Evolutionary conservation across 2,888 invertebrate species (phyloP).

Genomic region (Rutpela maculata): DNA sequence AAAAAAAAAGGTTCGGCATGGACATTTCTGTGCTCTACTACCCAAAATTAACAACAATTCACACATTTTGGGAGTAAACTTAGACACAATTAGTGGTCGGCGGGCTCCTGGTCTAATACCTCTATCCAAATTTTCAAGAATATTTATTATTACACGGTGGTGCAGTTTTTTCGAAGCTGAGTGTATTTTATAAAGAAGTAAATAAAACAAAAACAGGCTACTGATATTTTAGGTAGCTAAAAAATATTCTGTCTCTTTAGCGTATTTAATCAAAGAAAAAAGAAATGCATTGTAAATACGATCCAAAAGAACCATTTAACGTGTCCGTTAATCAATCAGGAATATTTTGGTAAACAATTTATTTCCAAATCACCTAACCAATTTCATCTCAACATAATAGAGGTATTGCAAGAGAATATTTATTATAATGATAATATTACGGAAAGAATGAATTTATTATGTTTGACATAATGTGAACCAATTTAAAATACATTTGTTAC

Average conservation of each 20-base stretch:
- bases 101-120: too few species aligned
- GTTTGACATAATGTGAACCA: conserved; percentile 20
- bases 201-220: too few species aligned
- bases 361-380: neutral
- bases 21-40: too few species aligned
- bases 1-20: too few species aligned
- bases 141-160: too few species aligned
- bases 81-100: too few species aligned
- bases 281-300: neutral
- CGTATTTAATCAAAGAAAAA: neutral
- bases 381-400: conserved; percentile 4
- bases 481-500: conserved; percentile 21
- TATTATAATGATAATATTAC: neutral
- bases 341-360: neutral
- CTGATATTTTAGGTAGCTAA: too few species aligned
- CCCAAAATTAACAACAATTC: too few species aligned
- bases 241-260: neutral
- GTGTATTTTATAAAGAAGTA: too few species aligned
- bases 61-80: too few species aligned
- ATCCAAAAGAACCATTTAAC: neutral
- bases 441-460: conserved; percentile 3
- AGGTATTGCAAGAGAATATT: neutral
- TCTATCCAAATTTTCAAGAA: too few species aligned
- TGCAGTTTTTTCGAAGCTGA: too few species aligned
- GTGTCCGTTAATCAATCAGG: neutral